These are phyloP conservation scores for Heloderma charlesbogerti DNA, from an alignment of 2,113 vertebrate genomes.

Conservation along the genomic window DNA sequence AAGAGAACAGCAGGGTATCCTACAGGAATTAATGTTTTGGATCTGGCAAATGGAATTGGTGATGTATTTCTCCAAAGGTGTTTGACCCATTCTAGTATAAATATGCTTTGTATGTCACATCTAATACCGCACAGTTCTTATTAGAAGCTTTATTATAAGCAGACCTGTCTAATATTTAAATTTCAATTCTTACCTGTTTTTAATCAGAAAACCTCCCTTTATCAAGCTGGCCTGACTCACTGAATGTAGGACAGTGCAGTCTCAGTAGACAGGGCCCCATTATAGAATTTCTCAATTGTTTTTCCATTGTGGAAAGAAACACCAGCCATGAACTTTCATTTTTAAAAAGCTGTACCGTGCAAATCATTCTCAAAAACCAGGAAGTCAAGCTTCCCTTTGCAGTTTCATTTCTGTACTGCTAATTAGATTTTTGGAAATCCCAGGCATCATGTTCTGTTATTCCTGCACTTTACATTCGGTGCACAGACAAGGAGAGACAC, in stretches of 20 bases:
- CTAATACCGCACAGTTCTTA: neutral
- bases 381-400: constrained; percentile 5
- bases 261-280: neutral
- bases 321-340: neutral
- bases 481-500: neutral
- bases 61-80: neutral
- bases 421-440: neutral
- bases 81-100: neutral
- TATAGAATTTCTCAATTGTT: constrained; percentile 2
- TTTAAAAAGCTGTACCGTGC: neutral
- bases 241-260: neutral
- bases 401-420: constrained; percentile 3
- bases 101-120: neutral
- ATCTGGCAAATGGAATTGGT: neutral
- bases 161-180: neutral
- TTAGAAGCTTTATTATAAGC: neutral
- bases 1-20: neutral
- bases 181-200: neutral
- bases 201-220: neutral
- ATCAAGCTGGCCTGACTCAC: neutral
- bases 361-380: neutral
- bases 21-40: neutral
- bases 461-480: constrained; percentile 6
- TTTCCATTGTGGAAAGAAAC: neutral
- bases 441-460: neutral